Percentiles rank a stretch among this genome's conserved stretches.
These are phyloP conservation scores for Smithornis capensis DNA, from an alignment of 2,113 vertebrate species.

Conservation along the genomic window DNA sequence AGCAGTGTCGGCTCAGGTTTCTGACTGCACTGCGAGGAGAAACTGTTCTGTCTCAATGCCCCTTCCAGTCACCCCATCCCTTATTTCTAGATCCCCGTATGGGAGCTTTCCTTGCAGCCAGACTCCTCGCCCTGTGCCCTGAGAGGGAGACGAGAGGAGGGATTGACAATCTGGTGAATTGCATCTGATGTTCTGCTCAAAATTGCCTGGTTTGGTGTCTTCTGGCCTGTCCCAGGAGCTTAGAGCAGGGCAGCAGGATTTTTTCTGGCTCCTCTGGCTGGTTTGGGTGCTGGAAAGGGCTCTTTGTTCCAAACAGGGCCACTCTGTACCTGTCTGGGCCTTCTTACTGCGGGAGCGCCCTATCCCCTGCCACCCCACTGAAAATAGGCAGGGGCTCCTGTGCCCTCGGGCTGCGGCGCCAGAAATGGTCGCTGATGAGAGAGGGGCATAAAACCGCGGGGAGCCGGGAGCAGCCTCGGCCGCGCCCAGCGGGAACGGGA, in stretches of 20 bases:
- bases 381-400: neutral
- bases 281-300: neutral
- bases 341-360: neutral
- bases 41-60: neutral
- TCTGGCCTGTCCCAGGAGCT: neutral
- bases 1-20: neutral
- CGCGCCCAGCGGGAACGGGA: neutral
- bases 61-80: neutral
- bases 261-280: neutral
- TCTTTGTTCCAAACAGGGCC: accelerated
- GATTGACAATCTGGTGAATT: neutral
- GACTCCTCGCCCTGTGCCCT: neutral
- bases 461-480: neutral
- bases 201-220: accelerated
- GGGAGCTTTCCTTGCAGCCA: neutral
- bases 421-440: conserved; percentile 52
- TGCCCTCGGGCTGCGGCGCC: neutral
- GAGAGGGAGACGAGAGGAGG: accelerated
- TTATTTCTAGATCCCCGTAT: neutral
- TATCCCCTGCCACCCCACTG: neutral
- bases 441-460: conserved; percentile 47
- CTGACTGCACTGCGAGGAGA: neutral
- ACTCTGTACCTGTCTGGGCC: neutral
- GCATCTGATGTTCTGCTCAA: neutral
- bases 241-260: neutral